phyloP scores from a whole-genome alignment of 2,797 vertebrate species.

The Calcarius lapponicus region DNA sequence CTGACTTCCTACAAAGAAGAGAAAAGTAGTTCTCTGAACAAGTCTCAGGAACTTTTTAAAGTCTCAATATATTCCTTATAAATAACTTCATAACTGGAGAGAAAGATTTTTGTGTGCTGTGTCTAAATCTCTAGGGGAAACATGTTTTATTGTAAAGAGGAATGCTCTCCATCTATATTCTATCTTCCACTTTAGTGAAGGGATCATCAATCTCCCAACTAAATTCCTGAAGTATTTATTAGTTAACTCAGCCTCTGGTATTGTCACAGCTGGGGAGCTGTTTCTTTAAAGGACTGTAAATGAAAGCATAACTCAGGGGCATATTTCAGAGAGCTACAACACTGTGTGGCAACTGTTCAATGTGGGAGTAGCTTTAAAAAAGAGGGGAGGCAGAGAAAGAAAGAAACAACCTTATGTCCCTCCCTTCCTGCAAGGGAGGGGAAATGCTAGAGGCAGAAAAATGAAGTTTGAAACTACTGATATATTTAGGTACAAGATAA shows the following conservation, averaged over 20 bases:
- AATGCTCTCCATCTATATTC: neutral
- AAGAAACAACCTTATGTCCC: neutral
- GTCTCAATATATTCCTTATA: neutral
- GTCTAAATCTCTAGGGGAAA: neutral
- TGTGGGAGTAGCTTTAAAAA: neutral
- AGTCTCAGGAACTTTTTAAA: conserved; percentile 7
- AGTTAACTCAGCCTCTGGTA: conserved; percentile 19
- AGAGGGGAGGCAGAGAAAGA: neutral
- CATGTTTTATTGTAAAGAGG: neutral
- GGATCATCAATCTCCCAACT: neutral
- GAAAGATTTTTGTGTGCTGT: neutral
- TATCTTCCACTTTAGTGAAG: neutral
- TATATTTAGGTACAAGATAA: conserved; percentile 1
- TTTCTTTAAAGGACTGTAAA: conserved; percentile 7
- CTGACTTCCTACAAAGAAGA: conserved; percentile 1
- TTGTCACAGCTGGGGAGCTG: neutral
- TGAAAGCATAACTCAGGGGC: conserved; percentile 35
- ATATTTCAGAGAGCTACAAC: neutral
- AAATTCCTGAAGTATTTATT: conserved; percentile 46
- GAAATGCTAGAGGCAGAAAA: conserved; percentile 22
- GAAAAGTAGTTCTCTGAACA: neutral
- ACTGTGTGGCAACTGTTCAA: neutral
- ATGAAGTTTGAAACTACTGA: neutral
- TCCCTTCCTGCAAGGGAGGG: neutral
- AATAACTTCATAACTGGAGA: neutral